Evolutionary conservation across 2,888 invertebrate species (phyloP).

Genomic region (Cartodere bifasciata): DNA sequence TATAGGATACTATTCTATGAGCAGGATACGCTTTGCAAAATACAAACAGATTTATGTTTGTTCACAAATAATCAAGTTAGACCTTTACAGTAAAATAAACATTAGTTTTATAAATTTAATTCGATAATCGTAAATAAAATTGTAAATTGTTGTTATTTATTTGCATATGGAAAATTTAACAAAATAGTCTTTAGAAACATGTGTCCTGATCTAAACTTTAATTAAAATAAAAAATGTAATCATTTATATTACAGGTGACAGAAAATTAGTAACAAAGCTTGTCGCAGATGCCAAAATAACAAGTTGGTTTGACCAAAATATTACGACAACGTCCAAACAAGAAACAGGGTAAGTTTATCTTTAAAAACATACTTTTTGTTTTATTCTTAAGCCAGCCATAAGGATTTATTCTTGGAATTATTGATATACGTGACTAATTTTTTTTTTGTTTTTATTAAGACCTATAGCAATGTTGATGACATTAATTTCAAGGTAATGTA

Average conservation of each 20-base stretch:
- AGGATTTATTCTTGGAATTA: conserved; percentile 2
- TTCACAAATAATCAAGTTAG: no score
- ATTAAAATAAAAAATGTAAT: background rate
- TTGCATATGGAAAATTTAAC: no score
- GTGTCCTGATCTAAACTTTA: no score
- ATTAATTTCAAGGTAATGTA: conserved; percentile 85
- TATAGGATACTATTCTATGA: no score
- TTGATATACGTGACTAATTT: conserved; percentile 8
- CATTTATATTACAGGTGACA: conserved; percentile 52
- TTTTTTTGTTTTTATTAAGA: conserved; percentile 36
- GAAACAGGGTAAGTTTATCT: conserved; percentile 53
- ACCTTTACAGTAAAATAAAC: no score
- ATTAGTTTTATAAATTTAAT: no score
- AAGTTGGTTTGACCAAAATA: conserved; percentile 71
- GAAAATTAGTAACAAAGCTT: conserved; percentile 70
- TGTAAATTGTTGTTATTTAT: no score
- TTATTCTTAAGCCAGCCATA: background rate
- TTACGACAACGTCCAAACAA: conserved; percentile 54
- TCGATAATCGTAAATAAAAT: no score
- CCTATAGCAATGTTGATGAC: conserved; percentile 89
- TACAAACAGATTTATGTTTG: no score
- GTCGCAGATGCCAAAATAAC: conserved; percentile 84
- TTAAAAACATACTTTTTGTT: no score
- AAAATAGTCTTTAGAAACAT: no score
- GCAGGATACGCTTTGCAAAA: no score